Conservation (phyloP, 2,797 vertebrate genomes). For the Pseudomugil gertrudae region DNA sequence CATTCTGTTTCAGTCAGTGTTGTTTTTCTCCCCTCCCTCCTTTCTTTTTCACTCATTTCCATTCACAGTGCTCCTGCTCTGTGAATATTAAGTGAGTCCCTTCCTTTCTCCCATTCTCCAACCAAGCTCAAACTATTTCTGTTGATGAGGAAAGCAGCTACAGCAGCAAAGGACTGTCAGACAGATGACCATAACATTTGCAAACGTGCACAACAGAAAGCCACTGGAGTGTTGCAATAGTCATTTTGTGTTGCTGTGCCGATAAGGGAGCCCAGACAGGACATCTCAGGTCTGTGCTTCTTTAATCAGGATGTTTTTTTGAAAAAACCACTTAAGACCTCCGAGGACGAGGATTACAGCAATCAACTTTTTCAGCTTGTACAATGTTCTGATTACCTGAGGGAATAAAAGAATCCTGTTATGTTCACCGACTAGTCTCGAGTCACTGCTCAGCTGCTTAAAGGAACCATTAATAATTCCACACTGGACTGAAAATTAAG, state of each 20-base stretch:
- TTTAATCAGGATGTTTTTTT: constrained; percentile 50
- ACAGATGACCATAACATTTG: constrained; percentile 57
- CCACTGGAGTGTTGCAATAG: constrained; percentile 17
- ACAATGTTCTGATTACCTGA: constrained; percentile 65
- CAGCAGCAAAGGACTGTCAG: constrained; percentile 29
- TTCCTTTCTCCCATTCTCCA: constrained; percentile 76
- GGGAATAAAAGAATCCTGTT: constrained; percentile 60
- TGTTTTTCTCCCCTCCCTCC: constrained; percentile 33
- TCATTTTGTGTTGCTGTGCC: constrained; percentile 36
- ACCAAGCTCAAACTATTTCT: constrained; percentile 75
- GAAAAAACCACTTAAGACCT: constrained; percentile 56
- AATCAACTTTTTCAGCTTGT: constrained; percentile 56
- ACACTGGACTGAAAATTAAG: constrained; percentile 38
- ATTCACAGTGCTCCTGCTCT: constrained; percentile 77
- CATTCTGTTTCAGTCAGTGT: constrained; percentile 79
- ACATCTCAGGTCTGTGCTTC: constrained; percentile 27
- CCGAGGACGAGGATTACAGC: constrained; percentile 56
- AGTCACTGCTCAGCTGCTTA: constrained; percentile 44
- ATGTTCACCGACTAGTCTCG: constrained; percentile 43
- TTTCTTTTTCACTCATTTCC: constrained; percentile 72
- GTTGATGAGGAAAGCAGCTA: constrained; percentile 52
- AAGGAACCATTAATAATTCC: constrained; percentile 62
- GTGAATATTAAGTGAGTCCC: constrained; percentile 83
- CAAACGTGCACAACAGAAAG: constrained; percentile 12
- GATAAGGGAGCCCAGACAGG: constrained; percentile 47